phyloP scores from a whole-genome alignment of 2,113 vertebrate species.

The Sminthopsis crassicaudata region DNA sequence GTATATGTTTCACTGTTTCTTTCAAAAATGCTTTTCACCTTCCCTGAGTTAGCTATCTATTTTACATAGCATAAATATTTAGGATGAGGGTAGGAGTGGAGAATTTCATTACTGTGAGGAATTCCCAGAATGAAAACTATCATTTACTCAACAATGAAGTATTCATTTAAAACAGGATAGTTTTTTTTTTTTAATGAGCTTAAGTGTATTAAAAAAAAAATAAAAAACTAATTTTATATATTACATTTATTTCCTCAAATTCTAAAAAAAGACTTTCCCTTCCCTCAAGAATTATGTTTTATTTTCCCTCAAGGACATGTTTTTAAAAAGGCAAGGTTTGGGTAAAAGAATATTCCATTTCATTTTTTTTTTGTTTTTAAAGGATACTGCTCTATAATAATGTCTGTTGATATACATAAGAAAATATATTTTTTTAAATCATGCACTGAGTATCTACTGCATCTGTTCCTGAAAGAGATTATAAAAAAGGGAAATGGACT shows the following conservation, averaged over 20 bases:
- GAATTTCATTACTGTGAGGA: background rate
- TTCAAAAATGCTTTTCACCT: too few species aligned
- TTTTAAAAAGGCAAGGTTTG: background rate
- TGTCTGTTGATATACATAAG: background rate
- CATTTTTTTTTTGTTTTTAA: background rate
- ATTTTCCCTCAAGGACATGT: background rate
- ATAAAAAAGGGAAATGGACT: too few species aligned
- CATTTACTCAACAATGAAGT: slow-evolving; percentile 47
- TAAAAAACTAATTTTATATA: slow-evolving; percentile 53
- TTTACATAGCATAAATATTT: background rate
- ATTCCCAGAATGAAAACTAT: background rate
- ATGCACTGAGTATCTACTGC: too few species aligned
- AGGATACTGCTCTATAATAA: background rate
- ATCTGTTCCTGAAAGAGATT: too few species aligned
- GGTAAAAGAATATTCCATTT: slow-evolving; percentile 36
- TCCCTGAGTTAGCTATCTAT: too few species aligned
- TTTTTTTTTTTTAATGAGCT: background rate
- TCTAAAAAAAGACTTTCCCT: slow-evolving; percentile 25
- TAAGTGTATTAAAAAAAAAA: slow-evolving; percentile 40
- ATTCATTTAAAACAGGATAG: background rate
- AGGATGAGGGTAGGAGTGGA: background rate
- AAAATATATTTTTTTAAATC: too few species aligned
- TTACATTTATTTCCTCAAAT: slow-evolving; percentile 39
- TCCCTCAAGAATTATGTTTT: background rate
- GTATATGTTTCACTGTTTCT: too few species aligned